Percentiles rank a stretch among this genome's conserved stretches.
phyloP scores from a whole-genome alignment of 2,113 vertebrate genomes.

The Nibea coibor region DNA sequence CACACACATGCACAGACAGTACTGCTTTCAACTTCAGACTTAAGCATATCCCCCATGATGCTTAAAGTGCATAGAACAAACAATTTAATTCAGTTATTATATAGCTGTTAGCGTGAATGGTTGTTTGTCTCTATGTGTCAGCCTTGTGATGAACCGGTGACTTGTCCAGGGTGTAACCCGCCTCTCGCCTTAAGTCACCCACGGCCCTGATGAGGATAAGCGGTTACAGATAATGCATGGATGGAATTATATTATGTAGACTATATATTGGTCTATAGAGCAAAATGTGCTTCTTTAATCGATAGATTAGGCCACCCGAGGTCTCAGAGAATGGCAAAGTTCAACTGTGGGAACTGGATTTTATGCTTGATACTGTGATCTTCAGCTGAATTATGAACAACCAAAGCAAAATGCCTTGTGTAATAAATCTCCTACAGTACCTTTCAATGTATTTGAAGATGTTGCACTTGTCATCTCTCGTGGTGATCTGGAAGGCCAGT shows the following conservation, averaged over 20 bases:
- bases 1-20: conserved; percentile 15
- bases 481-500: conserved; percentile 96
- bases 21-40: conserved; percentile 37
- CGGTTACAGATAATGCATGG: too few relatives aligned
- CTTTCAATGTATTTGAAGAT: conserved; percentile 98
- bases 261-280: neutral
- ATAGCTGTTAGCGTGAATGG: too few relatives aligned
- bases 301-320: too few relatives aligned
- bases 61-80: conserved; percentile 3
- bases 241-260: too few relatives aligned
- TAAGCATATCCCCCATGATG: neutral
- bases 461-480: conserved; percentile 92
- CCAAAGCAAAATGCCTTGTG: neutral
- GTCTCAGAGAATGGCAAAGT: too few relatives aligned
- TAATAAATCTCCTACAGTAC: conserved; percentile 73
- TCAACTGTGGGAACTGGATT: neutral
- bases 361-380: neutral
- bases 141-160: too few relatives aligned
- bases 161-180: too few relatives aligned
- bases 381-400: neutral
- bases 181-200: too few relatives aligned
- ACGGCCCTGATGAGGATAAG: too few relatives aligned
- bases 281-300: neutral
- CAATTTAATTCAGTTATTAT: neutral
- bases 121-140: too few relatives aligned